A percentile compares a stretch with the other conserved stretches of the same genome.
Conservation (phyloP, 2,888 invertebrate species). For the Yponomeuta evonymella region DNA sequence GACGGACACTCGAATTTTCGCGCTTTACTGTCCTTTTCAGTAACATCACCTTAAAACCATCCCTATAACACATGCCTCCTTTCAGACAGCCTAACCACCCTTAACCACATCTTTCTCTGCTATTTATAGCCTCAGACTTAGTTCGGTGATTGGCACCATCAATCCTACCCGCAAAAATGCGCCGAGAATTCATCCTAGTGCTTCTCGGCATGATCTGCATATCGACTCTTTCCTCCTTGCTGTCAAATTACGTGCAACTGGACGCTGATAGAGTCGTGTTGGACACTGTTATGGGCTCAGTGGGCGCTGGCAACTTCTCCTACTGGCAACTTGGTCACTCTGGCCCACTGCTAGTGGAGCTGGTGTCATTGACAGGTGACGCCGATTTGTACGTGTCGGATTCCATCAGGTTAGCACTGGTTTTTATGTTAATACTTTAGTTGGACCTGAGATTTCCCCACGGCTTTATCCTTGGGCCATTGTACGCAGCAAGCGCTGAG, state of each 20-base stretch:
- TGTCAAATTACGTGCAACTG: slow-evolving; percentile 44
- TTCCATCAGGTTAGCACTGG: slow-evolving; percentile 40
- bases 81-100: no score
- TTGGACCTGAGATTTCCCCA: neutral
- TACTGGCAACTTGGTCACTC: slow-evolving; percentile 63
- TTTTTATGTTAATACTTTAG: neutral
- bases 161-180: slow-evolving; percentile 35
- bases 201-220: slow-evolving; percentile 55
- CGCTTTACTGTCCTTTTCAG: no score
- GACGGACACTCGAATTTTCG: no score
- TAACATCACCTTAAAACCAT: no score
- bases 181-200: slow-evolving; percentile 55
- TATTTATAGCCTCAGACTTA: no score
- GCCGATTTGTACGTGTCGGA: slow-evolving; percentile 66
- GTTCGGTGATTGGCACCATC: no score
- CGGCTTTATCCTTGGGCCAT: neutral
- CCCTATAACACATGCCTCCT: no score
- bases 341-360: slow-evolving; percentile 53
- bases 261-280: slow-evolving; percentile 50
- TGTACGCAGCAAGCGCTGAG: neutral
- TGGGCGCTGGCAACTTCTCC: slow-evolving; percentile 63
- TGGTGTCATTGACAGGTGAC: slow-evolving; percentile 56
- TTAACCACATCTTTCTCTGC: no score
- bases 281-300: slow-evolving; percentile 53
- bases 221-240: slow-evolving; percentile 51